Percentiles rank a stretch among this genome's conserved stretches.
Evolutionary conservation across 2,113 vertebrate genomes (phyloP).

Genomic region (Tenrec ecaudatus): DNA sequence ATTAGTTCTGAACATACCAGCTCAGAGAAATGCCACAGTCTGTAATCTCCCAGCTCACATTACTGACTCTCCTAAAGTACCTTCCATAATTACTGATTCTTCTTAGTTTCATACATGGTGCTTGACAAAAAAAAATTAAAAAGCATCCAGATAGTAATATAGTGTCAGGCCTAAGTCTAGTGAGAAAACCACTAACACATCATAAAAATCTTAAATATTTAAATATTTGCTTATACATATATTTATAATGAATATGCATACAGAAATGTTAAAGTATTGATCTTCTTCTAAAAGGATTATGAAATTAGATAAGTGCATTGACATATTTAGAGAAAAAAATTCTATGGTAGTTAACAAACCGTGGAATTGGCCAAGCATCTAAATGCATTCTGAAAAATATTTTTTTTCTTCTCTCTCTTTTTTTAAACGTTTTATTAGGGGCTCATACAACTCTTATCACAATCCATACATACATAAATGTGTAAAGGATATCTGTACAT

Average conservation of each 20-base stretch:
- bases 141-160: neutral
- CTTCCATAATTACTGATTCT: neutral
- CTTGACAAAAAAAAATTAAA: conserved; percentile 16
- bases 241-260: neutral
- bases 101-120: neutral
- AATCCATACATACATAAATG: too few relatives aligned
- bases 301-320: conserved; percentile 23
- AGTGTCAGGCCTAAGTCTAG: neutral
- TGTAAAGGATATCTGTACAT: too few relatives aligned
- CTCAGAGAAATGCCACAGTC: neutral
- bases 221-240: neutral
- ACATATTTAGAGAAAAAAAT: conserved; percentile 1
- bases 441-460: too few relatives aligned
- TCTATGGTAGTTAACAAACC: neutral
- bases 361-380: neutral
- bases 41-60: neutral
- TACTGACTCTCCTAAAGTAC: neutral
- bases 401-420: too few relatives aligned
- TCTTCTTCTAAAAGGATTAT: conserved; percentile 51
- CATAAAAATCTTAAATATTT: conserved; percentile 22
- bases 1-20: neutral
- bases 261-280: neutral
- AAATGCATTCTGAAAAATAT: conserved; percentile 48
- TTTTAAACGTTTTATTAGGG: too few relatives aligned
- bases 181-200: neutral